These are phyloP conservation scores for Oncorhynchus mykiss DNA, from an alignment of 2,113 vertebrate species.

Conservation along the genomic window DNA sequence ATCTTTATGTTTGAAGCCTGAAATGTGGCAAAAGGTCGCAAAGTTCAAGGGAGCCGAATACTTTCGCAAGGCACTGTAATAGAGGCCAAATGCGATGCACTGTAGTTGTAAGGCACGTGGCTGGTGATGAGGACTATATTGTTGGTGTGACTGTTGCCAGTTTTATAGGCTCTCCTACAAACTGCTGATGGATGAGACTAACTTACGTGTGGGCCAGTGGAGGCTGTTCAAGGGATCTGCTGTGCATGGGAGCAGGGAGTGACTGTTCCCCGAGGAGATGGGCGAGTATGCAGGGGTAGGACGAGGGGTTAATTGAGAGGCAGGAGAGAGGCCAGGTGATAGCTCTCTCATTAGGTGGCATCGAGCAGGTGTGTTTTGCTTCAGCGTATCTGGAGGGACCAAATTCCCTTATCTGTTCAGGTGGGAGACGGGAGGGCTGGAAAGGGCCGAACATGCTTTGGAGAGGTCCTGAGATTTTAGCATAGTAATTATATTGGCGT, in stretches of 20 bases:
- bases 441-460: neutral
- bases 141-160: no score
- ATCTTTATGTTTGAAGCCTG: no score
- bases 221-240: slow-evolving; percentile 60
- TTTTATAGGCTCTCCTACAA: neutral
- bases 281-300: slow-evolving; percentile 34
- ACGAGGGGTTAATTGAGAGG: slow-evolving; percentile 61
- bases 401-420: slow-evolving; percentile 44
- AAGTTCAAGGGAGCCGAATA: no score
- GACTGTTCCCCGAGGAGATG: slow-evolving; percentile 52
- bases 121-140: no score
- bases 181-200: slow-evolving; percentile 49
- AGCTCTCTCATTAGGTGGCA: slow-evolving; percentile 52
- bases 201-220: slow-evolving; percentile 54
- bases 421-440: slow-evolving; percentile 10
- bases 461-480: slow-evolving; percentile 7
- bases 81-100: no score
- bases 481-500: slow-evolving; percentile 21
- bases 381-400: slow-evolving; percentile 39
- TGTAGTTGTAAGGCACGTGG: no score
- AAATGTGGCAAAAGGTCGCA: no score
- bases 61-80: no score
- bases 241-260: slow-evolving; percentile 55
- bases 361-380: slow-evolving; percentile 49
- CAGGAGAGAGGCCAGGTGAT: slow-evolving; percentile 56